phyloP scores from a whole-genome alignment of 2,888 invertebrate genomes.

The Gastracanthus pulcherrimus region DNA sequence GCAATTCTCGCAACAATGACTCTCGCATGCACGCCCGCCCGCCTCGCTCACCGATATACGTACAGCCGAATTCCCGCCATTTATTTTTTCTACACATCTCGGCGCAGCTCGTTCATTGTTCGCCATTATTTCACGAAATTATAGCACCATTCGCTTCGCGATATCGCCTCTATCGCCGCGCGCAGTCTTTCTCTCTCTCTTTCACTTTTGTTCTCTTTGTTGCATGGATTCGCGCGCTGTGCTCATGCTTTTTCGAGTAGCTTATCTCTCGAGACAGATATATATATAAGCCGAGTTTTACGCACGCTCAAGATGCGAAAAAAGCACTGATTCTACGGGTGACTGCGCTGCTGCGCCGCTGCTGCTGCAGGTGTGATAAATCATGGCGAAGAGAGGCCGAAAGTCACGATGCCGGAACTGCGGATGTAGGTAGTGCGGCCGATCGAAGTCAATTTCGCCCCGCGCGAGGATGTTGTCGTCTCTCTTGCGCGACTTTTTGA shows the following conservation, averaged over 20 bases:
- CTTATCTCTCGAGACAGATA: conserved; percentile 5
- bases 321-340: not conserved
- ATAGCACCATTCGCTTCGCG: not conserved
- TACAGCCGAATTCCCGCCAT: not conserved
- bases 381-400: not conserved
- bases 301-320: not conserved
- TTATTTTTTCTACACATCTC: not conserved
- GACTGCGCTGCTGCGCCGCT: too few relatives aligned
- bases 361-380: conserved; percentile 30
- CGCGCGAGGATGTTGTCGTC: not conserved
- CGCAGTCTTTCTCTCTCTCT: conserved; percentile 15
- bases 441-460: conserved; percentile 40
- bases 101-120: not conserved
- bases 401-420: conserved; percentile 20
- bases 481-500: not conserved
- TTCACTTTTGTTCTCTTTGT: conserved; percentile 38
- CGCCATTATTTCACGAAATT: conserved; percentile 33
- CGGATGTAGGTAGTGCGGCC: not conserved
- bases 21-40: not conserved
- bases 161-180: not conserved
- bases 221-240: not conserved
- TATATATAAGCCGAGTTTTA: not conserved
- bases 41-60: too few relatives aligned
- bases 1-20: not conserved
- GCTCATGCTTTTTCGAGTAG: not conserved